Evolutionary conservation across 2,113 vertebrate genomes (phyloP).

Genomic region (Pelecanus crispus): DNA sequence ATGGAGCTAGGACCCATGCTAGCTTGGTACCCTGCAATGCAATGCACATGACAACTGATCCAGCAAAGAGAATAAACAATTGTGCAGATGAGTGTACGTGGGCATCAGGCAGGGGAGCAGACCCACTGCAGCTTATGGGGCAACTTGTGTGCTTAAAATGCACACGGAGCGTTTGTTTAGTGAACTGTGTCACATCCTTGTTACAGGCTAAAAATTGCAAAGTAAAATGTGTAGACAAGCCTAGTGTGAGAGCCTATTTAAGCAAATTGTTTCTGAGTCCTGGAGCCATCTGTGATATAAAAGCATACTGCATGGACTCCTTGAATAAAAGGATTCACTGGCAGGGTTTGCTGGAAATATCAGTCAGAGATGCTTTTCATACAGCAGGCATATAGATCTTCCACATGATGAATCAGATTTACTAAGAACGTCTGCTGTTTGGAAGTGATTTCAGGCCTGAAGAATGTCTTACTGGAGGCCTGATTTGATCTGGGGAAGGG

Average conservation of each 20-base stretch:
- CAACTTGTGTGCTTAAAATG: not conserved
- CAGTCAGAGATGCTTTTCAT: constrained; percentile 41
- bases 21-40: not conserved
- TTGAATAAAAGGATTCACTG: constrained; percentile 59
- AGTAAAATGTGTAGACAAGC: constrained; percentile 39
- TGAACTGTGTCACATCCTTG: constrained; percentile 38
- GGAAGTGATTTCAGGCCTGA: constrained; percentile 81
- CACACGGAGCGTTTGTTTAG: not conserved
- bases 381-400: constrained; percentile 44
- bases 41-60: not conserved
- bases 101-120: not conserved
- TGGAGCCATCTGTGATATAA: constrained; percentile 57
- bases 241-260: constrained; percentile 48
- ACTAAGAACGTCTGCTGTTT: constrained; percentile 38
- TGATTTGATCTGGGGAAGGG: constrained; percentile 77
- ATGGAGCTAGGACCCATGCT: not conserved
- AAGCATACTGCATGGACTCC: constrained; percentile 31
- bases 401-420: constrained; percentile 67
- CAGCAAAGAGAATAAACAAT: not conserved
- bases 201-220: constrained; percentile 46
- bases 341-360: constrained; percentile 49
- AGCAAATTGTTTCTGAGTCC: constrained; percentile 45
- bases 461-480: constrained; percentile 78
- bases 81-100: fast-evolving
- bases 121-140: not conserved